Base-by-base conservation (phyloP, 2,888 invertebrate species). In the Leptinotarsa haldemani region DNA sequence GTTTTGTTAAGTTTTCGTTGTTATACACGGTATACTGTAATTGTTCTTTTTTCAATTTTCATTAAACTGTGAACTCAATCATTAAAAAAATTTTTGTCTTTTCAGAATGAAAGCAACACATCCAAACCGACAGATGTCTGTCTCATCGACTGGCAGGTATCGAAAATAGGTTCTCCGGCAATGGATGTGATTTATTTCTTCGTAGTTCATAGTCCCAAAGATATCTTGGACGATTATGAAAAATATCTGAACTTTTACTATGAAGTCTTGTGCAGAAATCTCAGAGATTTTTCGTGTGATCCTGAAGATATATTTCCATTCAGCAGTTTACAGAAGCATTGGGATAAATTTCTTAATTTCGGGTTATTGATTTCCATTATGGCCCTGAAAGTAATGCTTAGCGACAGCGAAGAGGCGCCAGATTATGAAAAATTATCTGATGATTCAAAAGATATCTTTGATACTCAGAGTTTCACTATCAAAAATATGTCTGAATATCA, bases 71-170 rank as follows among this genome's bases (percentile, higher is more conserved):
- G 2, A 20, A 20, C 20, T 25, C 25, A 25, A 25, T 3, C 25
- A 25, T 25, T 2, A 3, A 0, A 25, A 25, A 25, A 3, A 3
- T 3, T 25, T 25, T 25, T 25, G 3, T 25, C 2, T 25, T 25
- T 25, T 4, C 4, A 25, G 25, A 4, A 25, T 4, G 25, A 2
- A 25, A 25, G 25, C 25, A 25, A 25, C 25, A 2, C 25, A 25
- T 25, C 25, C 4, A 25, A 25, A 25, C 25, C 25, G 3, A 25
- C 75, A 15, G 73, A 80, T 22, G 70, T 83, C 0, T 77, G 78
- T 53, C 68, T 20, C 2, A 20, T 20, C 84, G 84, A 84, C 61
- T 84, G 82, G 80, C 84, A 84, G 76, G 20, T 82, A 48, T 74
- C 81, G 25, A 68, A 50, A 52, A 12, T 78, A 5, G 77, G 70